A percentile compares a stretch with the other conserved stretches of the same genome.
phyloP scores from a whole-genome alignment of 1,140 invertebrate species.

The fruit fly (Drosophila melanogaster) region DNA sequence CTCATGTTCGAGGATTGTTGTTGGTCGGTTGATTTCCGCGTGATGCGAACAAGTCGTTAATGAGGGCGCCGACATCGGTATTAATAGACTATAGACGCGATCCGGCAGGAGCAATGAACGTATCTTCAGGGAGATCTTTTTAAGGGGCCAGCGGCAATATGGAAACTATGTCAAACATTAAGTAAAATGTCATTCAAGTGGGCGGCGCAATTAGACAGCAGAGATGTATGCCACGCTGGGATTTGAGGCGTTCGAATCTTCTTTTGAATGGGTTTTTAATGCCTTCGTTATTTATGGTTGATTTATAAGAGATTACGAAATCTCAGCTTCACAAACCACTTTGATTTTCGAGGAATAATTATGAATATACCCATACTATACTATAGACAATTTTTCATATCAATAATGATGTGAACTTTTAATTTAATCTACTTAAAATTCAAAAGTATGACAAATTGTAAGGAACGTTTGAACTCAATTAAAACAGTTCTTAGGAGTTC shows the following conservation, averaged over 20 bases:
- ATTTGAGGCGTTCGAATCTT: conserved; percentile 21
- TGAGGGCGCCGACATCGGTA: conserved; percentile 58
- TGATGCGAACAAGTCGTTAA: conserved; percentile 65
- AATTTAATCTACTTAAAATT: neutral
- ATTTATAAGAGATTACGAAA: conserved; percentile 16
- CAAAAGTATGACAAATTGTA: no score
- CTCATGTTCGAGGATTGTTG: conserved; percentile 36
- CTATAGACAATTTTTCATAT: no score
- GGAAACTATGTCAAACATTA: conserved; percentile 73
- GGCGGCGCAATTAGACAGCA: conserved; percentile 65
- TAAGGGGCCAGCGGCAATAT: conserved; percentile 21
- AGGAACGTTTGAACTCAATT: neutral
- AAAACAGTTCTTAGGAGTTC: neutral
- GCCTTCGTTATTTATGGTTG: conserved; percentile 30
- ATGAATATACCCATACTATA: neutral
- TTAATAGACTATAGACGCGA: conserved; percentile 48
- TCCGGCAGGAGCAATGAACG: conserved; percentile 65
- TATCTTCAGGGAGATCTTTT: conserved; percentile 10
- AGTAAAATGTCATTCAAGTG: conserved; percentile 79
- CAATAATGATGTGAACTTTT: neutral
- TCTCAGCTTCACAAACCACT: conserved; percentile 3
- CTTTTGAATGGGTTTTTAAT: conserved; percentile 19
- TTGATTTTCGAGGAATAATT: neutral
- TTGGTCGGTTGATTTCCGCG: conserved; percentile 59
- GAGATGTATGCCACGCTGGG: conserved; percentile 17